Base-by-base conservation (phyloP, 2,797 vertebrate genomes). In the Agapornis canus region DNA sequence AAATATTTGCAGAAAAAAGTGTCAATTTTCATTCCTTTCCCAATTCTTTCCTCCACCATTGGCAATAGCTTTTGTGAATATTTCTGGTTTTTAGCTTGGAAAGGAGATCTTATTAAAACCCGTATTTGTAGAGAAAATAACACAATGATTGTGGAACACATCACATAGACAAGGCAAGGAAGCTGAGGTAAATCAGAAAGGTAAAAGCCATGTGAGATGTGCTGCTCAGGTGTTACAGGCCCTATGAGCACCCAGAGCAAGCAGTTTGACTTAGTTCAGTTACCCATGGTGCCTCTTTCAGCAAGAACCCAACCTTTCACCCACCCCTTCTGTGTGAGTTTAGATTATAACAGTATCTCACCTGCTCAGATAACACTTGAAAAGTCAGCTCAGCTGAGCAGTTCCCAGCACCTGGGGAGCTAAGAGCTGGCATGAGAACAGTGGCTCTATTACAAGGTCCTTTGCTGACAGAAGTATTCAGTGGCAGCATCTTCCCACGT, bases 291-390 rank as follows among this genome's bases (percentile, higher is more conserved):
- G 0, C 11, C 11, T 70, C 63, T 49, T 23, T 11, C 3, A 84
- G 3, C 45, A 56, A 0, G 0, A 40, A 59, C 1, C 56, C 31
- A 68, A 0, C 29, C 18, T 40, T 8, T 27, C 43, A 59, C 21
- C 9, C 6, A 35, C 3, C 8, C 21, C 27, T 16, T 14, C 32
- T 42, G 5, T 14, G 57, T 5, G 31, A 80, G 12, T 5, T 65
- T 40, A 42, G 32, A 10, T 64, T 45, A 5, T 10, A 71, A 4
- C 14, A 64, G 25, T 31, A 39, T 57, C 23, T 29, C 47, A 91
- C 39, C 39, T 52, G 37, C 40, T 65, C 60, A 68, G 60, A 19
- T 26, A 57, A 25, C 26, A 11, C 35, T 32, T 60, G n/a, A 64
- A 49, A 82, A 80, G 11, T 45, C 80, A 32, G 52, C 19, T 10